Conservation (phyloP, 2,888 invertebrate genomes). For the Hirtodrosophila alboralis region DNA sequence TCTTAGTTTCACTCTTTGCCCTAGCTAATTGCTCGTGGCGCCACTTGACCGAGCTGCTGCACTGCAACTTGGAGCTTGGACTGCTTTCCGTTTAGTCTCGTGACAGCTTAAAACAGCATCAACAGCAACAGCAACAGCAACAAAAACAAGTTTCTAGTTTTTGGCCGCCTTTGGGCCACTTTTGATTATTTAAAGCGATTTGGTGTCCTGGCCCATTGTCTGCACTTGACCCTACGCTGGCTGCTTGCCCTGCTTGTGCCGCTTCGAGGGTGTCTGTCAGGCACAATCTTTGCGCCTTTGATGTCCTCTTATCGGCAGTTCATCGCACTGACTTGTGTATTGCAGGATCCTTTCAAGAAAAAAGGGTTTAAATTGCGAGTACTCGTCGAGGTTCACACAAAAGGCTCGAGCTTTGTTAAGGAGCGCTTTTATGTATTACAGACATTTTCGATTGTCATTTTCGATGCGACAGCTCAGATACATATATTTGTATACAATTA, state of each 20-base stretch:
- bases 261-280: constrained; percentile 38
- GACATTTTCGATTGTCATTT: constrained; percentile 14
- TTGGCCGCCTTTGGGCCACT: constrained; percentile 42
- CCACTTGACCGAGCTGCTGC: constrained; percentile 74
- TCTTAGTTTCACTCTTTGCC: constrained; percentile 20
- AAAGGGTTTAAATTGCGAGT: constrained; percentile 48
- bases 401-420: constrained; percentile 11
- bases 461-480: constrained; percentile 4
- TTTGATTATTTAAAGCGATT: constrained; percentile 72
- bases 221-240: constrained; percentile 56
- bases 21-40: constrained; percentile 75
- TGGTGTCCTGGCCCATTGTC: constrained; percentile 57
- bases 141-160: constrained; percentile 28
- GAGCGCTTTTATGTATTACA: constrained; percentile 1
- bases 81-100: constrained; percentile 43
- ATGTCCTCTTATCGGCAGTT: constrained; percentile 69
- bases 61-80: constrained; percentile 18
- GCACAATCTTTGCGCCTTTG: constrained; percentile 62
- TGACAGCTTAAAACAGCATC: constrained; percentile 47
- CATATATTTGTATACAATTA: too few species aligned
- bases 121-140: too few species aligned
- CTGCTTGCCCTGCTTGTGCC: constrained; percentile 8
- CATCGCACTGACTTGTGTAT: constrained; percentile 57
- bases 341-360: constrained; percentile 14
- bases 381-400: constrained; percentile 10